Evolutionary conservation across 1,140 invertebrate genomes (phyloP).

Genomic region (Periplaneta americana): DNA sequence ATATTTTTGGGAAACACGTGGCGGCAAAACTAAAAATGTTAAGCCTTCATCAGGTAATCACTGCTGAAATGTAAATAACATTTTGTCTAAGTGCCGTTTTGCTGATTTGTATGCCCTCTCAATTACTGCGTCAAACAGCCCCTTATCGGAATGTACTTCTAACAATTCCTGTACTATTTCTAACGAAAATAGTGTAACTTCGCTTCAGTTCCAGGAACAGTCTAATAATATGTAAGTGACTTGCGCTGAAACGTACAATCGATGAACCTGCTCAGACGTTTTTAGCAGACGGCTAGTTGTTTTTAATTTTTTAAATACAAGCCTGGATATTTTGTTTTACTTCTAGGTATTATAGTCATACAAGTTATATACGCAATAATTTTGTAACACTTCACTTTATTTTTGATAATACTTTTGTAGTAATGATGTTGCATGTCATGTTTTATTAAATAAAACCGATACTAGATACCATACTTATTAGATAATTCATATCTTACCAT

Average conservation of each 20-base stretch:
- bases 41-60: neutral
- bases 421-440: neutral
- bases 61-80: neutral
- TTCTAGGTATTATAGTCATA: no score
- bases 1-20: neutral
- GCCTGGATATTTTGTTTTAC: neutral
- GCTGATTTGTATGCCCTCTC: neutral
- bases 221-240: neutral
- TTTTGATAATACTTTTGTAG: neutral
- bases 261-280: neutral
- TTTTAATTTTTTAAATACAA: neutral
- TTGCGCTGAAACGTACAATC: no score
- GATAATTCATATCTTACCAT: neutral
- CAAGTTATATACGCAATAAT: no score
- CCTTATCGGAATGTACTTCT: neutral
- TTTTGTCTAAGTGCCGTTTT: neutral
- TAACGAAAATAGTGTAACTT: neutral
- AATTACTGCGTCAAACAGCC: neutral
- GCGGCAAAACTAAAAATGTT: neutral
- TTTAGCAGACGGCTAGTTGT: neutral
- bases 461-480: neutral
- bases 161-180: neutral
- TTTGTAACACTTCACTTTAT: no score
- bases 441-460: neutral
- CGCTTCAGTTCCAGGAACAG: neutral